Conservation (phyloP, 2,797 vertebrate species). For the Manis pentadactyla region DNA sequence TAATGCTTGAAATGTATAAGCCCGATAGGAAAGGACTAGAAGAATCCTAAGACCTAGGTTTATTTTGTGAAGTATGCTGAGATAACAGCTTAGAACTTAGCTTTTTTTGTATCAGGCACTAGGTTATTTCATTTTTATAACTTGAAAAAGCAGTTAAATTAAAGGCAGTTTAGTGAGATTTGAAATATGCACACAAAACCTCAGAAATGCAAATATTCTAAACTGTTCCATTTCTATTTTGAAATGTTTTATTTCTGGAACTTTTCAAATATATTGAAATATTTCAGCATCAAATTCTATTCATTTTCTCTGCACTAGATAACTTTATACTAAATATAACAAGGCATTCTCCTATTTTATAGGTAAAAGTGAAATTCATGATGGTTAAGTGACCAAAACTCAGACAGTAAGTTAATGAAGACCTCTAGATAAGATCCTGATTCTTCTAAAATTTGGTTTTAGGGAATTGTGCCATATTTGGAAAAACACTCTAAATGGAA, state of each 20-base stretch:
- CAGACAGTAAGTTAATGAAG: neutral
- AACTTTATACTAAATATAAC: neutral
- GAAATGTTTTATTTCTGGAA: constrained; percentile 21
- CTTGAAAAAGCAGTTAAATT: neutral
- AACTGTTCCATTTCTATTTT: neutral
- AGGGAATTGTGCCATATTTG: neutral
- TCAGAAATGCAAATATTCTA: neutral
- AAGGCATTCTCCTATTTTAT: neutral
- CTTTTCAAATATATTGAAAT: neutral
- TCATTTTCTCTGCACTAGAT: neutral
- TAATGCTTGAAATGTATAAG: constrained; percentile 10
- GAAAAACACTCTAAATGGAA: neutral
- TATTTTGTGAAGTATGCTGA: constrained; percentile 44
- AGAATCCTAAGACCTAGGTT: constrained; percentile 45
- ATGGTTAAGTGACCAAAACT: neutral
- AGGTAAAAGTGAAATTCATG: neutral
- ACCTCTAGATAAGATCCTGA: neutral
- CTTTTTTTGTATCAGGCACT: neutral
- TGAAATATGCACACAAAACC: neutral
- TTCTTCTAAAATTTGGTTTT: constrained; percentile 3
- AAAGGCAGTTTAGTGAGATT: neutral
- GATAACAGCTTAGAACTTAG: neutral
- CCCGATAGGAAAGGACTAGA: neutral
- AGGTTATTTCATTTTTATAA: constrained; percentile 60
- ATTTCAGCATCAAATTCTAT: neutral